phyloP scores from a whole-genome alignment of 2,113 vertebrate genomes.

The Peucedramus taeniatus region DNA sequence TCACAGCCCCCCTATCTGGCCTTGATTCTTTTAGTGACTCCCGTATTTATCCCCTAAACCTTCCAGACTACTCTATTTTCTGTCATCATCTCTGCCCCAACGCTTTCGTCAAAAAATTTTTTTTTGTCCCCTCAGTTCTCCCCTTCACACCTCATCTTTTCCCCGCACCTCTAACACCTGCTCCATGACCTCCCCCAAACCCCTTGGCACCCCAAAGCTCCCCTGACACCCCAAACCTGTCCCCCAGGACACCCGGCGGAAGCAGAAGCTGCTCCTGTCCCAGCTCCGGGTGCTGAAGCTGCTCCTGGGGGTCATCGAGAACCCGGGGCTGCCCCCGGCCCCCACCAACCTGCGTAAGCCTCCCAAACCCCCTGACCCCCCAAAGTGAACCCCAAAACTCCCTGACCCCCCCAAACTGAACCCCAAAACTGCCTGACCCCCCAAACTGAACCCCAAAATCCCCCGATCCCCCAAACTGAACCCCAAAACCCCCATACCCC shows the following conservation, averaged over 20 bases:
- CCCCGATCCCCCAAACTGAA: too few species aligned
- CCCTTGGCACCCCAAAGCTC: neutral
- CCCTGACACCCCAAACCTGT: neutral
- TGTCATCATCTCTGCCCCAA: neutral
- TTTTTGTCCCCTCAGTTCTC: neutral
- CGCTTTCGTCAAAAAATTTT: neutral
- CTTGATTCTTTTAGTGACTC: neutral
- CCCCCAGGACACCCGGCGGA: neutral
- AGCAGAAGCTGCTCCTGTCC: neutral
- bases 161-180: neutral
- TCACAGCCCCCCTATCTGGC: fast-evolving
- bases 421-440: too few species aligned
- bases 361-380: too few species aligned
- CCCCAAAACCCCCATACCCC: too few species aligned
- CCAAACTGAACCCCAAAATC: neutral
- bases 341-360: neutral
- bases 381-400: too few species aligned
- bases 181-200: neutral
- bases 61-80: fast-evolving
- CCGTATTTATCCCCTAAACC: neutral
- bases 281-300: neutral
- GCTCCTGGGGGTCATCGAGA: neutral
- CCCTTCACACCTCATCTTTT: neutral
- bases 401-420: neutral
- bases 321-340: neutral